phyloP scores from a whole-genome alignment of 2,888 invertebrate species.

The Stenotaenia linearis region DNA sequence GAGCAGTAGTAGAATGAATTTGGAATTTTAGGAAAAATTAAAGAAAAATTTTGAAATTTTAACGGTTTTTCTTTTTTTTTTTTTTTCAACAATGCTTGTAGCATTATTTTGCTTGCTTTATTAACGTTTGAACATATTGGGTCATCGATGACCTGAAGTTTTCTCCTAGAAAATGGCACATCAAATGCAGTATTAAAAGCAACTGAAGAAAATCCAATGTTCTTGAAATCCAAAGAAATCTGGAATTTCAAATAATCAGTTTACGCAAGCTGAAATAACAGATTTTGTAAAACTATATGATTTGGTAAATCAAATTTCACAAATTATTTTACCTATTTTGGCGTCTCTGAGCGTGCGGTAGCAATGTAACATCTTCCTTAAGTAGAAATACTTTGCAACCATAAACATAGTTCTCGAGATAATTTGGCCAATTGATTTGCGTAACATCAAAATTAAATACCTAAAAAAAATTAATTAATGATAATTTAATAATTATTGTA shows the following conservation, averaged over 20 bases:
- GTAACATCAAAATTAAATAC: slow-evolving; percentile 32
- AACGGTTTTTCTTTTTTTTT: too few relatives aligned
- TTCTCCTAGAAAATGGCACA: neutral
- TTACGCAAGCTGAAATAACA: too few relatives aligned
- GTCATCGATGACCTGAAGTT: neutral
- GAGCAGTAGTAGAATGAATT: too few relatives aligned
- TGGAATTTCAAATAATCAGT: neutral
- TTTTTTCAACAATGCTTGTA: too few relatives aligned
- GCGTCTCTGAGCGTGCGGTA: slow-evolving; percentile 16
- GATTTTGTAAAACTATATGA: too few relatives aligned
- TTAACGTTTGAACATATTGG: neutral
- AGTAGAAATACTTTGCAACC: slow-evolving; percentile 33
- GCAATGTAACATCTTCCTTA: slow-evolving; percentile 30
- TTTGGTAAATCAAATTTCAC: too few relatives aligned
- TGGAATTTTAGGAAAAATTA: too few relatives aligned
- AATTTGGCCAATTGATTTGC: slow-evolving; percentile 33
- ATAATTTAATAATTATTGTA: too few relatives aligned
- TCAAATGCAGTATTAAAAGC: neutral
- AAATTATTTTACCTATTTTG: neutral
- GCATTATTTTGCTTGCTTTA: neutral
- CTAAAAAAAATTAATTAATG: neutral
- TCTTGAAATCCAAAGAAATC: neutral
- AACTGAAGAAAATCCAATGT: neutral
- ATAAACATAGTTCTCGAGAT: slow-evolving; percentile 30
- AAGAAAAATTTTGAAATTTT: too few relatives aligned